Evolutionary conservation across 2,113 vertebrate genomes (phyloP).

Genomic region (Solea solea): DNA sequence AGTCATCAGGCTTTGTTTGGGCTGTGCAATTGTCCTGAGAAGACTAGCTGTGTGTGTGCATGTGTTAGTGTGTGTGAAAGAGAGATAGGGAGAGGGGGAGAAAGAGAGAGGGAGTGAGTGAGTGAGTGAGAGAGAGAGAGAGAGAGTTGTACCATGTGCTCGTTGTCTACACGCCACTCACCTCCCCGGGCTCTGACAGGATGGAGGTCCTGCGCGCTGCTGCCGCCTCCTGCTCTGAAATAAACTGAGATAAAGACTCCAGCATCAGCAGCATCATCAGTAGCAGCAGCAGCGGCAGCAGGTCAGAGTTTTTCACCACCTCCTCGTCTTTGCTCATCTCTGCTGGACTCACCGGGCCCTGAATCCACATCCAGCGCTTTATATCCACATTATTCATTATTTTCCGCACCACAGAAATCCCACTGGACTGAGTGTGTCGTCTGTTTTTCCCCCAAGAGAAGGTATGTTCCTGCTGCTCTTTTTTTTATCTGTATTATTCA

Average conservation of each 20-base stretch:
- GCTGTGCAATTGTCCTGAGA: neutral
- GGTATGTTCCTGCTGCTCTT: constrained; percentile 41
- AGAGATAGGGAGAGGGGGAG: neutral
- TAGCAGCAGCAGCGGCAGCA: too few relatives aligned
- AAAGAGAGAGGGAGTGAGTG: constrained; percentile 45
- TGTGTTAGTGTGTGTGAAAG: neutral
- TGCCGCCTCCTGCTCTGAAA: constrained; percentile 36
- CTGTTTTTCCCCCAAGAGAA: constrained; percentile 43
- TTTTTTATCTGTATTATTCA: too few relatives aligned
- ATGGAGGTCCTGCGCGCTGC: constrained; percentile 77
- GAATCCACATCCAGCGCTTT: constrained; percentile 1
- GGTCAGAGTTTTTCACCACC: constrained; percentile 12
- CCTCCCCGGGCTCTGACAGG: constrained; percentile 69
- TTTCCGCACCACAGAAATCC: neutral
- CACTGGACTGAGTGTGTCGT: constrained; percentile 36
- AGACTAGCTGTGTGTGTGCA: neutral
- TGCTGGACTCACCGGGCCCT: constrained; percentile 22
- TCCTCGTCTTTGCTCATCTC: neutral
- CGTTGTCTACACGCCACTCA: constrained; percentile 75
- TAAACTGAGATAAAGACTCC: constrained; percentile 55
- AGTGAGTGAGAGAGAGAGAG: constrained; percentile 63
- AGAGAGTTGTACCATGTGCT: constrained; percentile 82
- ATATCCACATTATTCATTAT: constrained; percentile 18
- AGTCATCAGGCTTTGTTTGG: neutral
- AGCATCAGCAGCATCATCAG: neutral